Evolutionary conservation across 2,888 invertebrate genomes (phyloP), one percentile per base, ranked within the genome.

Genomic region (Oligia fasciuncula): DNA sequence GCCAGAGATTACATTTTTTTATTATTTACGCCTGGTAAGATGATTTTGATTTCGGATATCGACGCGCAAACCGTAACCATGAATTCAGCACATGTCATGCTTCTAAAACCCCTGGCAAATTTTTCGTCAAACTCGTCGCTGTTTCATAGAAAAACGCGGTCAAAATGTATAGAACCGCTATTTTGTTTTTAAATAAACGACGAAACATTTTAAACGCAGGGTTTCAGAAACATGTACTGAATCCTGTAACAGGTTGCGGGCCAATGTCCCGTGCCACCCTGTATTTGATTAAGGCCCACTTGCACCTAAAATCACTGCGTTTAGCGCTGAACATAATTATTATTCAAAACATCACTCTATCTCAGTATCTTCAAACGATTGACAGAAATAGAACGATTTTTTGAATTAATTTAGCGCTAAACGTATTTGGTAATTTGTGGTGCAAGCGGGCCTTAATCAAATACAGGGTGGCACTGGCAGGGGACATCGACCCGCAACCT

Each of bases 1-100:
- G 60, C 11, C 43, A 73, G 51, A 66, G 35, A 70, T 43, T 49
- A 70, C 17, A 62, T 60, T 73, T 49, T 62, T 49, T 62, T 60
- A 68, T 43, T 29, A 49, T 63, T 76, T 68, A 19, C 6, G 46
- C 11, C 3, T 65, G 11, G 54, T 43, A 69, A 35, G 11, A 17
- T 49, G 29, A 67, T 73, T 46, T 51, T 54, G 54, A 23, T 40
- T 69, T 29, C 57, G 51, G 35, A 51, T 49, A 23, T 57, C 54
- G 23, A 19, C 8, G 19, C 8, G 54, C 54, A 19, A 8, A 54
- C 19, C 8, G 54, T 54, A 54, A 54, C 19, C 54, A 54, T 19
- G 8, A 54, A 54, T 54, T 54, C 54, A 19, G 6, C 19, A 19
- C 51, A 19, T 51, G 17, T 1, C 51, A 6, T 51, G 17, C 19